phyloP scores from a whole-genome alignment of 1,140 invertebrate genomes.

The Zaprionus nigranus region DNA sequence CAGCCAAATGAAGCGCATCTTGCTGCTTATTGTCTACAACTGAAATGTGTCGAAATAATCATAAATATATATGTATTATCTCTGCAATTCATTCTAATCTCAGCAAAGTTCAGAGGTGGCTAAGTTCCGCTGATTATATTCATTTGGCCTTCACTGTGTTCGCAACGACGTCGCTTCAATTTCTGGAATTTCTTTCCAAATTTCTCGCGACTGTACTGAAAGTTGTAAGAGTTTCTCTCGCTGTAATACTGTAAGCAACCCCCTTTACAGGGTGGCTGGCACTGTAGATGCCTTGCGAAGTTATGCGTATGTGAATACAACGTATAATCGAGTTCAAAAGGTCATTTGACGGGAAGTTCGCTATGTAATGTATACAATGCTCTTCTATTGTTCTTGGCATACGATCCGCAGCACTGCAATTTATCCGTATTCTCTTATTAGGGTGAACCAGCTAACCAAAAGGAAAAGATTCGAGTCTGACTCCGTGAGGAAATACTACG shows the following conservation, averaged over 20 bases:
- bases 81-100: conserved; percentile 3
- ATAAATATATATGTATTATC: conserved; percentile 3
- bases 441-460: conserved; percentile 10
- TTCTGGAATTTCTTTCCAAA: conserved; percentile 16
- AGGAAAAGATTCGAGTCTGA: background rate
- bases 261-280: conserved; percentile 15
- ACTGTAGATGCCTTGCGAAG: conserved; percentile 1
- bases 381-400: conserved; percentile 43
- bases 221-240: conserved; percentile 3
- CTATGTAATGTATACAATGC: conserved; percentile 45
- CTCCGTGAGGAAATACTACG: background rate
- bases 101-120: background rate
- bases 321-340: conserved; percentile 23
- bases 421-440: background rate
- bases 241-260: conserved; percentile 36
- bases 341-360: conserved; percentile 26
- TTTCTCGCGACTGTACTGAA: conserved; percentile 28
- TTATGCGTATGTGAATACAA: conserved; percentile 2
- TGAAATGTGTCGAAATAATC: conserved; percentile 18
- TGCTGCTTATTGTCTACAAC: conserved; percentile 23
- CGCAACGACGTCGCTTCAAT: background rate
- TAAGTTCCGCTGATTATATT: conserved; percentile 5
- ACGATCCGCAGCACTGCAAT: background rate
- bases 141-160: conserved; percentile 3
- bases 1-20: conserved; percentile 69